Base-by-base conservation (phyloP, 2,797 vertebrate genomes). In the Paguma larvata region DNA sequence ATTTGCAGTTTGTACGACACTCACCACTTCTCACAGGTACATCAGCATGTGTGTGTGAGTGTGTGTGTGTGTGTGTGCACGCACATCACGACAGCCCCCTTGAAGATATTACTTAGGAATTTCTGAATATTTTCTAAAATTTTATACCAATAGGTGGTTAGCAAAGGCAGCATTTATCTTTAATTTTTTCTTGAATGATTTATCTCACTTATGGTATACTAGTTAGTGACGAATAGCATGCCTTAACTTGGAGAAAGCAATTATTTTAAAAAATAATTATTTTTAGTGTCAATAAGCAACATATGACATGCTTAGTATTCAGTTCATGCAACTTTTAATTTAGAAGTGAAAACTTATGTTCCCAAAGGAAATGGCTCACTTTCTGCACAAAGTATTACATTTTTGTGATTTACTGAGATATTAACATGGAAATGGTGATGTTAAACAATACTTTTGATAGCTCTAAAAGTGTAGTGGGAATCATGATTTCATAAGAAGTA, bases 391-490 rank as follows among this genome's bases (percentile, higher is more conserved):
- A 98, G 96, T 98, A 98, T 98, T 98, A 98, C 97, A 96, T 98
- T 99, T 98, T 96, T 51, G 48, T 98, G 98, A 99, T 99, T 98
- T 99, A 99, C 98, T 97, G 98, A 98, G 96, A 97, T 98, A 99
- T 97, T 98, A 98, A 98, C 97, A 98, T 98, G 98, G 97, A 98
- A 98, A 98, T 89, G 46, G 95, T 98, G 88, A 97, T 98, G 97
- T 98, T 98, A 98, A 98, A 98, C 97, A 98, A 98, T 98, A 98
- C 97, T 97, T 98, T 97, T 95, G 98, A 98, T 98, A 98, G 98
- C 98, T 98, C 97, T 99, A 98, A 98, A 98, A 97, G 92, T 97
- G 96, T 97, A 97, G 94, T 89, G 96, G 98, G 97, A 98, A 97
- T 98, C 97, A 97, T 97, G 98, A 98, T 98, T 98, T 98, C 97